These are phyloP conservation scores for Cavia aperea DNA, from an alignment of 2,113 vertebrate species.

Conservation along the genomic window DNA sequence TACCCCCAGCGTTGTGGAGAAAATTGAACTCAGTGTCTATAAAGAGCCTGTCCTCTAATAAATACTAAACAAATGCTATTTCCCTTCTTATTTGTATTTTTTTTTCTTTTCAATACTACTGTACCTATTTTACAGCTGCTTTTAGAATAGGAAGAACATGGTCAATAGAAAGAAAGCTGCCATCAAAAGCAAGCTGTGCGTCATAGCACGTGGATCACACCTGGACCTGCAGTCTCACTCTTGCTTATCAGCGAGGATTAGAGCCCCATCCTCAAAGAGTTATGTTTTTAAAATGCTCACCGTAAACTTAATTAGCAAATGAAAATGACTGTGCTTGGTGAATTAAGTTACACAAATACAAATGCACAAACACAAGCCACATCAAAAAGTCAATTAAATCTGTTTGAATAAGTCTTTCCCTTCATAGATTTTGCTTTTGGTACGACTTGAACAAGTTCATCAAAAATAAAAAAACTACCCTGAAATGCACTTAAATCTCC, in stretches of 20 bases:
- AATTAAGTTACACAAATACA: neutral
- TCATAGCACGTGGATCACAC: neutral
- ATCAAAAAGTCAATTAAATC: neutral
- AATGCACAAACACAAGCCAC: neutral
- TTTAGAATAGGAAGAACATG: neutral
- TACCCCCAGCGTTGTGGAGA: neutral
- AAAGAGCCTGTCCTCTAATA: neutral
- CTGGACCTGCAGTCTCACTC: neutral
- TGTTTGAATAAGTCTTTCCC: neutral
- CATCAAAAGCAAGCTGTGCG: neutral
- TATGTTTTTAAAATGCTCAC: neutral
- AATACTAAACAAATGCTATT: neutral
- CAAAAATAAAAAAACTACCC: neutral
- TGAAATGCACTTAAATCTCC: neutral
- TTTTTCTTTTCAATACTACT: neutral
- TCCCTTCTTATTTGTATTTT: neutral
- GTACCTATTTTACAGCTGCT: neutral
- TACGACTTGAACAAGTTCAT: conserved; percentile 5
- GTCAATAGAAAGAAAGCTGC: neutral
- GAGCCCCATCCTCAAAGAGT: neutral
- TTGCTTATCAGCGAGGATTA: neutral
- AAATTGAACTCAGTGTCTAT: neutral
- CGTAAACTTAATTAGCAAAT: neutral
- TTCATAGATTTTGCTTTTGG: neutral
- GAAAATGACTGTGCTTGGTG: neutral